Conservation (phyloP, 1,140 invertebrate species). For the Pseudomyrmex sp. region DNA sequence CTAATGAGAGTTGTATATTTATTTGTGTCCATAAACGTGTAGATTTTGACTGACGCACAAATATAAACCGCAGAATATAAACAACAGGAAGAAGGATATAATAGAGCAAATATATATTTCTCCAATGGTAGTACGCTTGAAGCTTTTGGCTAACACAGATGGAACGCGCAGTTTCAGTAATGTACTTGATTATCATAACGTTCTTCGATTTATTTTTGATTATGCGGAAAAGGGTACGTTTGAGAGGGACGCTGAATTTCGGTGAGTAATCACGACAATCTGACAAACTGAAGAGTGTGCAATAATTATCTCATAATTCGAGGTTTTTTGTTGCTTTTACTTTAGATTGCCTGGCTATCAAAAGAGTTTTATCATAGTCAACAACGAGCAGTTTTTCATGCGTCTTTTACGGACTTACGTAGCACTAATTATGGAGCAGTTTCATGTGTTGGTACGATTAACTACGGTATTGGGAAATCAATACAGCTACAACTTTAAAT, state of each 20-base stretch:
- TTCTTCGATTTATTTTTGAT: conserved; percentile 77
- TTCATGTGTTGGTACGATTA: conserved; percentile 95
- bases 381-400: conserved; percentile 86
- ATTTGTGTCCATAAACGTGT: background rate
- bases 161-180: conserved; percentile 66
- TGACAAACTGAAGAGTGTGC: background rate
- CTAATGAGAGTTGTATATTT: background rate
- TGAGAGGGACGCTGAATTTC: conserved; percentile 86
- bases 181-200: conserved; percentile 73
- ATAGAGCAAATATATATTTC: conserved; percentile 90
- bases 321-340: conserved; percentile 66
- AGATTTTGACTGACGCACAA: background rate
- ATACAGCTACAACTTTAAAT: conserved; percentile 87
- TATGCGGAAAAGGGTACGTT: conserved; percentile 77
- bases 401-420: conserved; percentile 90
- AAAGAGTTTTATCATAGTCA: conserved; percentile 88
- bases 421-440: conserved; percentile 93
- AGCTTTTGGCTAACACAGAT: conserved; percentile 85
- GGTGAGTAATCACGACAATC: conserved; percentile 74
- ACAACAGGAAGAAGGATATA: conserved; percentile 78
- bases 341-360: conserved; percentile 93
- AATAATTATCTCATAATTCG: background rate
- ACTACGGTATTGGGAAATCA: conserved; percentile 97
- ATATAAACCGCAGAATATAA: conserved; percentile 56
- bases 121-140: conserved; percentile 89